phyloP scores from a whole-genome alignment of 1,140 invertebrate species.

The Drosophila lacteicornis region DNA sequence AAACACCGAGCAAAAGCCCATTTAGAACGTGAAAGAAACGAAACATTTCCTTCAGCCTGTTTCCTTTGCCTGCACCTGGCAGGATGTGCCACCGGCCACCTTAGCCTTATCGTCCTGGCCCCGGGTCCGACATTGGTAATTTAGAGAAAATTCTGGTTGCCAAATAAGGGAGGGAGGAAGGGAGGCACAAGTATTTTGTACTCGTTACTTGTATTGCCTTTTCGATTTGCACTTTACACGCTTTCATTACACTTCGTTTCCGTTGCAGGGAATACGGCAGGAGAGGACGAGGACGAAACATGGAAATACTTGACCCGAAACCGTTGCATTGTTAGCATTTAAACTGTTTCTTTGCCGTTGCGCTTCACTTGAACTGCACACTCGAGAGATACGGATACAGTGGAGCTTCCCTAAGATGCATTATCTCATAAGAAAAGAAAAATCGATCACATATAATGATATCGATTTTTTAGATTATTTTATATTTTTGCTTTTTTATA shows the following conservation, averaged over 20 bases:
- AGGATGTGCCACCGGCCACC: constrained; percentile 58
- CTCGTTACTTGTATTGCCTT: constrained; percentile 78
- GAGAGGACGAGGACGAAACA: constrained; percentile 11
- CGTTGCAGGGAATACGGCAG: constrained; percentile 43
- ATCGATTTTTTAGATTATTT: neutral
- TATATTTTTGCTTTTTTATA: neutral
- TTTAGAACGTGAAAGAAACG: constrained; percentile 46
- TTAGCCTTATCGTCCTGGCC: constrained; percentile 59
- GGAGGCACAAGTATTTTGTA: constrained; percentile 43
- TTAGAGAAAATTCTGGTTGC: constrained; percentile 54
- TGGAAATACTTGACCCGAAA: constrained; percentile 64
- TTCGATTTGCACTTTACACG: constrained; percentile 83
- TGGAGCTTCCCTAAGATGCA: neutral
- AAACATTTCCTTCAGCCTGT: constrained; percentile 56
- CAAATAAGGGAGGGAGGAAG: neutral
- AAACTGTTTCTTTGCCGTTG: constrained; percentile 58
- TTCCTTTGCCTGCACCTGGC: constrained; percentile 39
- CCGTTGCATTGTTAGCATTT: constrained; percentile 72
- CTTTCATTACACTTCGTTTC: constrained; percentile 83
- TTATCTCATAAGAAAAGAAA: neutral
- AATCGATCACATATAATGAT: neutral
- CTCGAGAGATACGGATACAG: constrained; percentile 57
- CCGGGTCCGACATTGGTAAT: constrained; percentile 71
- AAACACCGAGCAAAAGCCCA: constrained; percentile 23
- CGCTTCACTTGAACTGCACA: constrained; percentile 66